phyloP scores from a whole-genome alignment of 2,888 invertebrate species.

The Tenthredo amoena region DNA sequence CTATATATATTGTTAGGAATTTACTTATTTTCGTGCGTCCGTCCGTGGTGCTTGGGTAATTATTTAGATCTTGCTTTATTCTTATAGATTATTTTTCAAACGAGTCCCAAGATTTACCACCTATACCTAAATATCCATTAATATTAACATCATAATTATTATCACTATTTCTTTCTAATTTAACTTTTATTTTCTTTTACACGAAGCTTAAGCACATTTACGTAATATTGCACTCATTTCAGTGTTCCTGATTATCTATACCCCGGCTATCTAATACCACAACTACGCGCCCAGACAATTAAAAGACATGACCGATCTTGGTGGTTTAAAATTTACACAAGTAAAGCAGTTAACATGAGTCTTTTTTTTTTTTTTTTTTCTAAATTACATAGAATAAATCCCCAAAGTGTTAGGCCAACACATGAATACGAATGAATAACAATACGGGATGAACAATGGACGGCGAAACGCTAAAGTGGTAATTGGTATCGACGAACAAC shows the following conservation, averaged over 20 bases:
- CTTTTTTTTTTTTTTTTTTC: background rate
- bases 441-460: background rate
- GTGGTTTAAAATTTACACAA: background rate
- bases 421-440: background rate
- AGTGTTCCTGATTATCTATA: background rate
- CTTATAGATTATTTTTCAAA: background rate
- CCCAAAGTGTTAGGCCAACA: background rate
- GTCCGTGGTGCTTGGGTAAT: background rate
- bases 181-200: background rate
- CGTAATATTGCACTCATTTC: constrained; percentile 2
- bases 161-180: background rate
- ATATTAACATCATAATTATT: constrained; percentile 4
- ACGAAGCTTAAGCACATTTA: constrained; percentile 36
- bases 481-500: background rate
- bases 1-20: background rate
- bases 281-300: background rate
- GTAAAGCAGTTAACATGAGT: background rate
- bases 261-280: constrained; percentile 11
- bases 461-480: background rate
- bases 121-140: constrained; percentile 1
- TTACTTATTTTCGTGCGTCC: background rate
- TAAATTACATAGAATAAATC: background rate
- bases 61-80: background rate
- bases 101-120: background rate
- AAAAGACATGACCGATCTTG: background rate